Conservation (phyloP, 2,797 vertebrate species). For the Lacerta agilis region DNA sequence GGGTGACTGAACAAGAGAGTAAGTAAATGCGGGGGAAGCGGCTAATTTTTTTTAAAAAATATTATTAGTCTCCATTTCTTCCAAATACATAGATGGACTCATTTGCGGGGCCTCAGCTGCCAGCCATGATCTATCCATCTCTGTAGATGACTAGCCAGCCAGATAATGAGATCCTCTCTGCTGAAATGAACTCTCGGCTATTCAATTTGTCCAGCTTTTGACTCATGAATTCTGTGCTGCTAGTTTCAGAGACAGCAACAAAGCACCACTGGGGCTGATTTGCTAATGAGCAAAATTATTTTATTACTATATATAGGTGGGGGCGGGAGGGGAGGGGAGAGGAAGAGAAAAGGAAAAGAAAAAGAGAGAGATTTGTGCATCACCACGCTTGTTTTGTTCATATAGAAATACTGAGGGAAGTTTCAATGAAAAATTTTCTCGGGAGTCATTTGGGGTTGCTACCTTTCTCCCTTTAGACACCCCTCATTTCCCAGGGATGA, state of each 20-base stretch:
- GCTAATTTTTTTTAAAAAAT: conserved; percentile 9
- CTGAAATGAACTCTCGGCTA: conserved; percentile 60
- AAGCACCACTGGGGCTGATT: conserved; percentile 34
- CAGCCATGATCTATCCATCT: conserved; percentile 56
- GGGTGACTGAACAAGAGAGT: conserved; percentile 9
- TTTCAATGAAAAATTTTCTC: neutral
- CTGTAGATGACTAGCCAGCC: conserved; percentile 58
- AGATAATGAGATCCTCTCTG: conserved; percentile 61
- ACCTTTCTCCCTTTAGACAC: neutral
- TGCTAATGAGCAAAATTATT: conserved; percentile 55
- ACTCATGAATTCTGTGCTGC: conserved; percentile 54
- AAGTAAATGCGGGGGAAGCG: conserved; percentile 27
- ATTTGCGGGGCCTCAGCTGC: conserved; percentile 50
- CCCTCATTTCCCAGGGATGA: neutral
- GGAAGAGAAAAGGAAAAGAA: no score
- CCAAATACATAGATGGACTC: conserved; percentile 39
- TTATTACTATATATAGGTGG: neutral
- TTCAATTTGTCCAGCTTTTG: conserved; percentile 47
- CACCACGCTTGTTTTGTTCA: conserved; percentile 46
- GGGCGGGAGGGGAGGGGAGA: neutral
- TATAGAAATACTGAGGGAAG: conserved; percentile 30
- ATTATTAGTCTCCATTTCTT: conserved; percentile 48
- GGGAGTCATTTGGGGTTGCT: neutral
- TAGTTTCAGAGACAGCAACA: conserved; percentile 45
- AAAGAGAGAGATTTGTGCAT: conserved; percentile 21